Conservation (phyloP, 2,113 vertebrate genomes). For the Macquaria australasica region DNA sequence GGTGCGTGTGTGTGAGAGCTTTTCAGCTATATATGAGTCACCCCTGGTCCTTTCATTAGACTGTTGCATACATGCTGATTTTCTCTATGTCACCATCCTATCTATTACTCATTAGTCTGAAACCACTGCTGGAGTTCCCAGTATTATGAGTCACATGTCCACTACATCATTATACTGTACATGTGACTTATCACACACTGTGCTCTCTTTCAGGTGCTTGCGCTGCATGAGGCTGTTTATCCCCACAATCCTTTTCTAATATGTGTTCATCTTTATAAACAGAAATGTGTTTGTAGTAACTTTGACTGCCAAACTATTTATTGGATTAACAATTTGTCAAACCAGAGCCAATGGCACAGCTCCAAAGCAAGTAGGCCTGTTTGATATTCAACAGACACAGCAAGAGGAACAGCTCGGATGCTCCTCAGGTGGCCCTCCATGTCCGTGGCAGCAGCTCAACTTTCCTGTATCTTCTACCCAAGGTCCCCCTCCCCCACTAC, state of each 20-base stretch:
- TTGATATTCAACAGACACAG: conserved; percentile 60
- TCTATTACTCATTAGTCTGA: conserved; percentile 62
- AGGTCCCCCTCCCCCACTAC: conserved; percentile 35
- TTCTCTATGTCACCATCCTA: conserved; percentile 47
- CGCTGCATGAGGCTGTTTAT: neutral
- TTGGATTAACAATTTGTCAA: conserved; percentile 50
- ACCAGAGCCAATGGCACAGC: conserved; percentile 44
- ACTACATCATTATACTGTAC: neutral
- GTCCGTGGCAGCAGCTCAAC: conserved; percentile 67
- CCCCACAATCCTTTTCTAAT: neutral
- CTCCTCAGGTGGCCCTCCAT: conserved; percentile 78
- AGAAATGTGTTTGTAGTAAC: conserved; percentile 6
- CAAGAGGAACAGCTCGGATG: conserved; percentile 66
- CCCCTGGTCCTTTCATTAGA: conserved; percentile 59
- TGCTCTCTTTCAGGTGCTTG: conserved; percentile 15
- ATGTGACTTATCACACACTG: conserved; percentile 26
- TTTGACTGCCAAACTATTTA: conserved; percentile 43
- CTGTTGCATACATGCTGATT: conserved; percentile 56
- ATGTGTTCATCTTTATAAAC: conserved; percentile 5
- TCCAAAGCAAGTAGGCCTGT: conserved; percentile 51
- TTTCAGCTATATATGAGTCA: conserved; percentile 69
- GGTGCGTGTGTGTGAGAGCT: conserved; percentile 28
- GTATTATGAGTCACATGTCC: conserved; percentile 48
- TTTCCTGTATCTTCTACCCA: conserved; percentile 65
- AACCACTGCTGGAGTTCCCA: conserved; percentile 48